phyloP scores from a whole-genome alignment of 1,140 invertebrate genomes.

The Microplitis mediator region DNA sequence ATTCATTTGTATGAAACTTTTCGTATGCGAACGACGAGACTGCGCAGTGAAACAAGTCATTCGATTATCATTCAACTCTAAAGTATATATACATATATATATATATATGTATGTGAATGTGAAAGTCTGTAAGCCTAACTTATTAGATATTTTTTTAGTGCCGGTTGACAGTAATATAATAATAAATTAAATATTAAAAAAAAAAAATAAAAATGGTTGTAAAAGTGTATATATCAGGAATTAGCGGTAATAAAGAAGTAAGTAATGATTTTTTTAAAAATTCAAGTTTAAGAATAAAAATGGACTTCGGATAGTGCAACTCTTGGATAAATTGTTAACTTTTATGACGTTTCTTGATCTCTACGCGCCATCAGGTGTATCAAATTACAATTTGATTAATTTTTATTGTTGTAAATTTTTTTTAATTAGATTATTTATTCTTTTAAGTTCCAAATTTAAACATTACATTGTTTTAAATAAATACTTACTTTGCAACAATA shows the following conservation, averaged over 20 bases:
- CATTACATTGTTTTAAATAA: background rate
- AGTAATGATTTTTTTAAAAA: conserved; percentile 46
- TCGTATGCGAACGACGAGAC: too few relatives aligned
- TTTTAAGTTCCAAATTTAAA: background rate
- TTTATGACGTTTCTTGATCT: conserved; percentile 32
- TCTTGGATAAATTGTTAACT: background rate
- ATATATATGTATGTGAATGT: too few relatives aligned
- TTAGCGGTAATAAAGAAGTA: conserved; percentile 91
- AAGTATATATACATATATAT: too few relatives aligned
- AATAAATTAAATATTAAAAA: background rate
- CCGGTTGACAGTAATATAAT: conserved; percentile 1
- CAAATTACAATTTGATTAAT: conserved; percentile 32
- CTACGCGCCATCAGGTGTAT: conserved; percentile 30
- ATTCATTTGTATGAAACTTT: too few relatives aligned
- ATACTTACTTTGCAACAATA: too few relatives aligned
- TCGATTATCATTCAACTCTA: too few relatives aligned
- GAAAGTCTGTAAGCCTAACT: background rate
- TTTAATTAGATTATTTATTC: background rate
- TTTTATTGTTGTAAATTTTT: conserved; percentile 5
- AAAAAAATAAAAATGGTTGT: conserved; percentile 74
- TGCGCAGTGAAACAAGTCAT: too few relatives aligned
- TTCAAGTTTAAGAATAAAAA: conserved; percentile 6
- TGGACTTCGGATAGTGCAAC: conserved; percentile 28
- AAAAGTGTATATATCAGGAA: conserved; percentile 87
- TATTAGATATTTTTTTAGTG: background rate